Percentiles rank a stretch among this genome's conserved stretches.
Conservation (phyloP, 2,888 invertebrate species). For the Cantharis nigra region DNA sequence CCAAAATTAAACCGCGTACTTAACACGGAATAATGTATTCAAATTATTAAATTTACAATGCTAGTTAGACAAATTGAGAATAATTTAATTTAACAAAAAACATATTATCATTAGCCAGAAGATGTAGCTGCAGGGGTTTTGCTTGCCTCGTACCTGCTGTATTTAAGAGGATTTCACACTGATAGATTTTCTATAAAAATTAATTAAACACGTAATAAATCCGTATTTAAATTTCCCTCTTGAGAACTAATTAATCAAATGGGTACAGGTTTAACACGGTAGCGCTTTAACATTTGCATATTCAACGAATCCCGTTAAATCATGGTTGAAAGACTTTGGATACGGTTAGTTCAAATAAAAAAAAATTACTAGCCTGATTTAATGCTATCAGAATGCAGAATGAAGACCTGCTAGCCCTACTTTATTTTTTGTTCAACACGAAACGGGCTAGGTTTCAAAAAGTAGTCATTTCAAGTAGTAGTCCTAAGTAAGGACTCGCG, state of each 20-base stretch:
- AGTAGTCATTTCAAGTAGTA: too few species aligned
- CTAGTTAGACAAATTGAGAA: conserved; percentile 6
- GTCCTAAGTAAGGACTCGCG: too few species aligned
- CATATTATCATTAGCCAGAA: neutral
- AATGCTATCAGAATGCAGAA: too few species aligned
- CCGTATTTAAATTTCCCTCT: neutral
- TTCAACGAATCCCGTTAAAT: neutral
- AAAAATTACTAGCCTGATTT: too few species aligned
- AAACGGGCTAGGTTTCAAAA: too few species aligned
- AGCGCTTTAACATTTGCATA: neutral
- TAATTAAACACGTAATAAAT: neutral
- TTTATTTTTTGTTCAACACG: too few species aligned
- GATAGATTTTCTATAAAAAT: neutral
- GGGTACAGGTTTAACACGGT: neutral
- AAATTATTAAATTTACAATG: conserved; percentile 11
- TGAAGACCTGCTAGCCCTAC: too few species aligned
- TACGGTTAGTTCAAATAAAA: too few species aligned
- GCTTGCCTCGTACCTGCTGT: neutral
- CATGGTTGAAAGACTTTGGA: neutral
- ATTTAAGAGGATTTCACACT: conserved; percentile 4
- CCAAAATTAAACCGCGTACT: neutral
- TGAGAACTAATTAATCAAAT: neutral
- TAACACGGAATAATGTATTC: conserved; percentile 8
- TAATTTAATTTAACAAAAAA: conserved; percentile 7
- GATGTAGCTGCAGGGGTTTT: neutral